Evolutionary conservation across 1,140 invertebrate species (phyloP).

Genomic region (Pseudomyrmex sp.): DNA sequence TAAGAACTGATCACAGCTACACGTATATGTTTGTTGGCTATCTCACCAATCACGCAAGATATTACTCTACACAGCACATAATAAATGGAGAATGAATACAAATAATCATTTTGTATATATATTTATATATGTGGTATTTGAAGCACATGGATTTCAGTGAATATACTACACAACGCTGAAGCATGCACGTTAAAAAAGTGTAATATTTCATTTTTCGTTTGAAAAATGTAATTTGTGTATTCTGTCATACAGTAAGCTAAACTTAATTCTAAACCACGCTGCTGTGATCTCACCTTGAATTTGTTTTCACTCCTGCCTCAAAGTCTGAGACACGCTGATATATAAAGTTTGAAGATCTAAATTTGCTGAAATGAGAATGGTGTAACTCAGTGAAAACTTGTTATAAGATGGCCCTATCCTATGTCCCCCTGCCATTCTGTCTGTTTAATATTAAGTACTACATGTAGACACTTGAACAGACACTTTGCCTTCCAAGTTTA

Average conservation of each 20-base stretch:
- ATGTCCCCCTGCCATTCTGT: slow-evolving; percentile 83
- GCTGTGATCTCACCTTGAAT: slow-evolving; percentile 86
- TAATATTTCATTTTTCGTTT: slow-evolving; percentile 69
- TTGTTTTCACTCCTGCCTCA: slow-evolving; percentile 86
- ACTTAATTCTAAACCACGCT: slow-evolving; percentile 83
- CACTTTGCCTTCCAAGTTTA: slow-evolving; percentile 46
- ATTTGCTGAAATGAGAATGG: slow-evolving; percentile 87
- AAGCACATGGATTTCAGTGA: slow-evolving; percentile 77
- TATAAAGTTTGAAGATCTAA: slow-evolving; percentile 87
- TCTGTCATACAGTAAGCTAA: slow-evolving; percentile 82
- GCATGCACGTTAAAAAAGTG: slow-evolving; percentile 80
- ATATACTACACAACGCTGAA: slow-evolving; percentile 76
- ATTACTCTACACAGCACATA: slow-evolving; percentile 71
- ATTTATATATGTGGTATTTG: slow-evolving; percentile 61
- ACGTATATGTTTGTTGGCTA: slow-evolving; percentile 68
- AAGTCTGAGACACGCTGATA: slow-evolving; percentile 88
- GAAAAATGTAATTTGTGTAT: slow-evolving; percentile 78
- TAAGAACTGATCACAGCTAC: slow-evolving; percentile 74
- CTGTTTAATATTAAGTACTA: slow-evolving; percentile 77
- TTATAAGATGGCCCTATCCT: slow-evolving; percentile 83
- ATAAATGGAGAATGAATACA: slow-evolving; percentile 66
- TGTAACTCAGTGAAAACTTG: slow-evolving; percentile 81
- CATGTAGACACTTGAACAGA: slow-evolving; percentile 58
- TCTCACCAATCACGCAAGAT: slow-evolving; percentile 69
- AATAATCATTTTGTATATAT: slow-evolving; percentile 70